Evolutionary conservation across 2,888 invertebrate species (phyloP).

Genomic region (Hirtodrosophila trivittata): DNA sequence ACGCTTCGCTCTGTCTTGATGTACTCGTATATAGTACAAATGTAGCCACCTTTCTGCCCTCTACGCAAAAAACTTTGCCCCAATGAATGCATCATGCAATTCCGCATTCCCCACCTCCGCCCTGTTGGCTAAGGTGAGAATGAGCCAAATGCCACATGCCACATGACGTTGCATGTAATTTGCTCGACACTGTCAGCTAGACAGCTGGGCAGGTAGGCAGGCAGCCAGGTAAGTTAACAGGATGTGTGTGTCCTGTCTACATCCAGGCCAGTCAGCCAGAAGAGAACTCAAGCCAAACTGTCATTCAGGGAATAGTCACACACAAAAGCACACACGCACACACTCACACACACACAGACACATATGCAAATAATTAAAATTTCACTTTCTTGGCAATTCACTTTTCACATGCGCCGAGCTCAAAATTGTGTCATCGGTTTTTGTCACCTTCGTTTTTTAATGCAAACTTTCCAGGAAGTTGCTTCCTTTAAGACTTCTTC

Average conservation of each 20-base stretch:
- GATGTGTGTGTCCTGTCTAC: conserved; percentile 59
- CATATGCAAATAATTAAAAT: conserved; percentile 79
- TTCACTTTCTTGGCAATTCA: conserved; percentile 80
- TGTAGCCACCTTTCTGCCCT: conserved; percentile 65
- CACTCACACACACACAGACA: conserved; percentile 21
- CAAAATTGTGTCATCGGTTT: conserved; percentile 73
- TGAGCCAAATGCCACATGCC: conserved; percentile 73
- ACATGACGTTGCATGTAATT: conserved; percentile 80
- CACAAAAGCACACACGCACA: conserved; percentile 12
- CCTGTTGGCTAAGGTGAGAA: conserved; percentile 62
- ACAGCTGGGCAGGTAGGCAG: conserved; percentile 33
- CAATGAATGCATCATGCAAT: conserved; percentile 65
- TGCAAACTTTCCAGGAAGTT: conserved; percentile 5
- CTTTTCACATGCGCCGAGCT: conserved; percentile 60
- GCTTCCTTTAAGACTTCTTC: conserved; percentile 32
- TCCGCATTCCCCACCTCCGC: conserved; percentile 6
- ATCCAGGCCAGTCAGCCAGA: conserved; percentile 66
- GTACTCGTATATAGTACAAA: conserved; percentile 32
- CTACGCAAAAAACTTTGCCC: conserved; percentile 62
- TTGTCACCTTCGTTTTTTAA: conserved; percentile 39
- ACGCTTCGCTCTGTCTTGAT: conserved; percentile 58
- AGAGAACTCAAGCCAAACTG: conserved; percentile 52
- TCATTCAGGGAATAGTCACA: conserved; percentile 64
- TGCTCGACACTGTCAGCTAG: conserved; percentile 66
- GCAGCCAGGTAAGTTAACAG: conserved; percentile 33